These are phyloP conservation scores for Prionace glauca DNA, from an alignment of 2,797 vertebrate genomes.

Conservation along the genomic window DNA sequence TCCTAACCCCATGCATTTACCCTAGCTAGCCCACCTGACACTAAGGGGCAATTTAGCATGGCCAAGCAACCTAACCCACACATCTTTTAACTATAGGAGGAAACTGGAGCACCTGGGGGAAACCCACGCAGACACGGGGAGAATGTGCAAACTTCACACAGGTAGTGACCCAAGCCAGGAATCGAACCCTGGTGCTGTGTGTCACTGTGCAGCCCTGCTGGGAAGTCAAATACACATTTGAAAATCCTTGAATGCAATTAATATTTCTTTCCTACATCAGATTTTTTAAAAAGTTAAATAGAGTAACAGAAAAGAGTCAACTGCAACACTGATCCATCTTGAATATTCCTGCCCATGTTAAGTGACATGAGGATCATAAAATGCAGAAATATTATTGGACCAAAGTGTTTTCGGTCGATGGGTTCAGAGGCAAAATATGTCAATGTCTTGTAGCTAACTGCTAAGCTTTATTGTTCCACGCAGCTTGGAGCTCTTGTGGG, in stretches of 20 bases:
- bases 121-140: too few relatives aligned
- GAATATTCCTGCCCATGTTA: not conserved
- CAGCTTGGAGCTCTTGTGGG: not conserved
- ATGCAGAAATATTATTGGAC: not conserved
- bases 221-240: not conserved
- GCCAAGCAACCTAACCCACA: too few relatives aligned
- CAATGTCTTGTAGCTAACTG: not conserved
- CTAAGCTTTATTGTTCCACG: not conserved
- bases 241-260: not conserved
- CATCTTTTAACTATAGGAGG: too few relatives aligned
- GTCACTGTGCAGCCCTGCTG: not conserved
- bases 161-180: too few relatives aligned
- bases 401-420: not conserved
- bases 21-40: too few relatives aligned
- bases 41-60: too few relatives aligned
- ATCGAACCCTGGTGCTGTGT: too few relatives aligned
- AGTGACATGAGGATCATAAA: not conserved
- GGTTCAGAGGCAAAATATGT: not conserved
- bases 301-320: not conserved
- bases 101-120: too few relatives aligned
- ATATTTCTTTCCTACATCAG: not conserved
- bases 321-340: not conserved
- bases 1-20: too few relatives aligned
- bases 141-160: too few relatives aligned
- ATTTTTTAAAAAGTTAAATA: not conserved